Conservation (phyloP, 2,113 vertebrate genomes). For the Tyto alba region DNA sequence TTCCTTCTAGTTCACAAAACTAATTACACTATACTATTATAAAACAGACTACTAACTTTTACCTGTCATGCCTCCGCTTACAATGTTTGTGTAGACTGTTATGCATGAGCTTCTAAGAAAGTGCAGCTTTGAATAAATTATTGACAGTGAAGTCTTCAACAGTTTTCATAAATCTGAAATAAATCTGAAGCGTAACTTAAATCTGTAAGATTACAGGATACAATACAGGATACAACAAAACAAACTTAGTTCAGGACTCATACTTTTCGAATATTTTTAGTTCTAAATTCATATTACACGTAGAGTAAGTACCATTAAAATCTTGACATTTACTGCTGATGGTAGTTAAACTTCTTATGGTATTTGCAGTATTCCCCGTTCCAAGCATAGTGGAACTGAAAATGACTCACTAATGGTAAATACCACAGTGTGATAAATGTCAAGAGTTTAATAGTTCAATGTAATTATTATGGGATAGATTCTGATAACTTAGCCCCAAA, state of each 20-base stretch:
- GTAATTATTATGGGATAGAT: constrained; percentile 10
- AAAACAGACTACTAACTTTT: neutral
- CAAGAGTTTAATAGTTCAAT: constrained; percentile 29
- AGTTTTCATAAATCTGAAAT: neutral
- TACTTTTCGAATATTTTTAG: neutral
- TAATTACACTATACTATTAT: neutral
- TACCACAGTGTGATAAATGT: constrained; percentile 36
- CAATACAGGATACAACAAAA: neutral
- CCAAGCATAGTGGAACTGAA: constrained; percentile 8
- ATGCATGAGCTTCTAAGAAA: neutral
- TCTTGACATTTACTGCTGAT: constrained; percentile 45
- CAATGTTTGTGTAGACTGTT: neutral
- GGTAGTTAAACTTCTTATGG: constrained; percentile 47
- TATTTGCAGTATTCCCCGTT: constrained; percentile 33
- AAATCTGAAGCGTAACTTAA: neutral
- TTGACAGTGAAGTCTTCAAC: neutral
- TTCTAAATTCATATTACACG: neutral
- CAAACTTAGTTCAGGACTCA: neutral
- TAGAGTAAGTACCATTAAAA: constrained; percentile 6
- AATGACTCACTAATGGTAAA: constrained; percentile 36
- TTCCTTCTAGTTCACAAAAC: neutral
- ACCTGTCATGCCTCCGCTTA: too few species aligned
- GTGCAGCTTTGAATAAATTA: neutral
- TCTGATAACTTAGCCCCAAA: neutral
- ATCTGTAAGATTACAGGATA: neutral